Percentiles rank a stretch among this genome's conserved stretches.
Evolutionary conservation across 2,113 vertebrate genomes (phyloP).

Genomic region (Benitochromis conjunctus): DNA sequence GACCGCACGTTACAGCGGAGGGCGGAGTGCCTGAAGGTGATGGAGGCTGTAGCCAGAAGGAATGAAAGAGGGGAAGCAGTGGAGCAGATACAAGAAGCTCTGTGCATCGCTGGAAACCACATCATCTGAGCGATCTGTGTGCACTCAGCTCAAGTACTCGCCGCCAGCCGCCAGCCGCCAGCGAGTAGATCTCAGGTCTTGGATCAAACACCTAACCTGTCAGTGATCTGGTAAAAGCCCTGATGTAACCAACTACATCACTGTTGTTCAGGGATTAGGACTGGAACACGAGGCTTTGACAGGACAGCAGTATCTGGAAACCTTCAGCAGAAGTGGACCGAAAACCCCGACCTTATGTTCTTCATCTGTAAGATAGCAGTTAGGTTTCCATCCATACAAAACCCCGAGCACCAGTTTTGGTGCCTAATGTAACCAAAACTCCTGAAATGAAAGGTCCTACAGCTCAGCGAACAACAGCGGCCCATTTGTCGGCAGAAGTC

Average conservation of each 20-base stretch:
- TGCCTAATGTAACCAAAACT: fast-evolving
- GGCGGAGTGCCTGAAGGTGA: neutral
- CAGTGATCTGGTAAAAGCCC: neutral
- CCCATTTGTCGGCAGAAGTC: neutral
- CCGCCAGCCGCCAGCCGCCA: fast-evolving
- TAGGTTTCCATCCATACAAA: neutral
- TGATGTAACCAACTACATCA: neutral
- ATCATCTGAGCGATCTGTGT: neutral
- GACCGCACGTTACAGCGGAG: neutral
- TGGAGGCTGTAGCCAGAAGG: neutral
- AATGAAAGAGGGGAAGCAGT: neutral
- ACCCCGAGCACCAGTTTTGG: neutral
- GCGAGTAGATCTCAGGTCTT: neutral
- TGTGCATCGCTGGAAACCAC: neutral
- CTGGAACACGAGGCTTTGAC: neutral
- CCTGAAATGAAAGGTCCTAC: neutral
- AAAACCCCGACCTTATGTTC: neutral
- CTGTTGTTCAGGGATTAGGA: neutral
- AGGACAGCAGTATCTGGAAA: neutral
- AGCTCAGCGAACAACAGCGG: neutral
- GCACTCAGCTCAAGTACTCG: neutral
- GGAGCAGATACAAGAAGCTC: neutral
- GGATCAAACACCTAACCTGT: fast-evolving
- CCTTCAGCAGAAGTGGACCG: neutral
- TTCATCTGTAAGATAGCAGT: neutral